Base-by-base conservation (phyloP, 2,113 vertebrate genomes). In the Rhipidura dahli region DNA sequence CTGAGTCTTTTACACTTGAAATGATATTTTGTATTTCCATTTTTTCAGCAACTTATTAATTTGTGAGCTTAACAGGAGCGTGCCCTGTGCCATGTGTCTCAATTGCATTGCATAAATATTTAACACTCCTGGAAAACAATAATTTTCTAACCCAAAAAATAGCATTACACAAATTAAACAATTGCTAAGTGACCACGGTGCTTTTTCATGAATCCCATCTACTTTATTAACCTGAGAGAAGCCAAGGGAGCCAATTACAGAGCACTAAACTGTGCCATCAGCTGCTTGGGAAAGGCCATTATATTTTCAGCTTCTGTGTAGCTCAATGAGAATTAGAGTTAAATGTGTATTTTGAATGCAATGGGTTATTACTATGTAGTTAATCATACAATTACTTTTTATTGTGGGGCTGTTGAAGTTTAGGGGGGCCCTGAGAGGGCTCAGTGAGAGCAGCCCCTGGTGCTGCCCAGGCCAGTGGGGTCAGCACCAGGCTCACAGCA, bases 361-460 rank as follows among this genome's bases (percentile, higher is more conserved):
- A 11, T 72, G 85, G 96, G 87, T 94, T 86, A 89, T 89, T 83
- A 79, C 96, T 60, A 65, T 27, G 77, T 94, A 97, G 95, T 96
- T 96, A 97, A 96, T 69, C 65, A 85, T 91, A 69, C 73, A 76
- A 37, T 94, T 96, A 64, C 93, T 91, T 96, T 95, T 97, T 95
- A 96, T 44, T 47, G 82, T 49, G 91, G 96, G 76, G 75, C n/a
- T 4, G 44, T 13, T 5, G 89, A 75, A 83, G 83, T 94, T 97
- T 56, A 68, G 79, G 89, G 96, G 94, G 89, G 89, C 51, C 66
- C 97, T 84, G 95, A 42, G 96, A 53, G 98, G 95, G 89, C 90
- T 92, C 83, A 95, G 95, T 47, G 94, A 93, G 92, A 85, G 50
- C 87, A 79, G 94, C 92, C 82, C 95, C 42, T 7, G 39, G 84